A percentile compares a stretch with the other conserved stretches of the same genome.
Conservation (phyloP, 2,113 vertebrate species). For the Protobothrops mucrosquamatus region DNA sequence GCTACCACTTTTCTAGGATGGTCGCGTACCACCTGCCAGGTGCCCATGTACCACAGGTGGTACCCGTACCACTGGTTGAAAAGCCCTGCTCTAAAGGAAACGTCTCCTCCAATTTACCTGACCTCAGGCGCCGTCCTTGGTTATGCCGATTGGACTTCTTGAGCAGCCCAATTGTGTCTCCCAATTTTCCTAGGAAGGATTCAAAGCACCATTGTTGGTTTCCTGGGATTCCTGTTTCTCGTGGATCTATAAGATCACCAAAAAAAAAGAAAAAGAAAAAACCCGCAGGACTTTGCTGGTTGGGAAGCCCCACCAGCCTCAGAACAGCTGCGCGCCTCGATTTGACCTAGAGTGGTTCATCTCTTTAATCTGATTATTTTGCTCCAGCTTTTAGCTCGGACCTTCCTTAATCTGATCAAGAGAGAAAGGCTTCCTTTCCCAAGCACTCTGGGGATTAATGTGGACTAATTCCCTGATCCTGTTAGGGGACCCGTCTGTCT, state of each 20-base stretch:
- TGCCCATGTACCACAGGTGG: too few species aligned
- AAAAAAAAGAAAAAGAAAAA: too few species aligned
- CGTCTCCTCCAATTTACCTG: neutral
- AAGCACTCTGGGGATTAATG: constrained; percentile 40
- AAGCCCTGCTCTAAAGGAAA: neutral
- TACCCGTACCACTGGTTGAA: too few species aligned
- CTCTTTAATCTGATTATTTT: constrained; percentile 14
- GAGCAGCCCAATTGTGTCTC: too few species aligned
- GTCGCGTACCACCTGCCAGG: too few species aligned
- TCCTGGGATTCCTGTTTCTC: neutral
- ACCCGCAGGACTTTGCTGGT: neutral
- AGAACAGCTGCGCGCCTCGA: neutral
- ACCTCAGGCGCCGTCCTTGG: neutral
- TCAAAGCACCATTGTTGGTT: neutral
- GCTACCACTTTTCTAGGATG: too few species aligned
- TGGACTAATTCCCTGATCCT: constrained; percentile 58
- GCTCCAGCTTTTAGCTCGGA: constrained; percentile 7
- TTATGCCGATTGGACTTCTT: neutral
- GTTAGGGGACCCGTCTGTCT: constrained; percentile 51
- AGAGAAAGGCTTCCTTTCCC: neutral
- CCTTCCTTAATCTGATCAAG: constrained; percentile 2
- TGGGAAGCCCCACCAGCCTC: neutral
- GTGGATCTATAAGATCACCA: neutral
- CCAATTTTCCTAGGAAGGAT: neutral
- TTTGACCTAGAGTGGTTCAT: constrained; percentile 18